Evolutionary conservation across 2,888 invertebrate species (phyloP).

Genomic region (Psylliodes chrysocephalus): DNA sequence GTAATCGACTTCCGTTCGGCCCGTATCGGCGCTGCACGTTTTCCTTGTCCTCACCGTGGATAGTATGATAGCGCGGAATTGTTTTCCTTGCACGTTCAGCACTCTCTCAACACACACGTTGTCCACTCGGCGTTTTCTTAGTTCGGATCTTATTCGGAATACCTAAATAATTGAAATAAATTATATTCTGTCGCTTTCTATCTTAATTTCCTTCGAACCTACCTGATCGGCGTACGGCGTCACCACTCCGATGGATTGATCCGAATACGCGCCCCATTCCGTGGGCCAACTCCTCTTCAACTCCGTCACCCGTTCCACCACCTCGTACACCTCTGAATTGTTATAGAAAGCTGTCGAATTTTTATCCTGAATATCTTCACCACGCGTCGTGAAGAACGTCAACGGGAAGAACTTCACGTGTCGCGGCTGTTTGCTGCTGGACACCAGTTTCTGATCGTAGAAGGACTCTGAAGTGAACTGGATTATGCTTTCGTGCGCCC

Average conservation of each 20-base stretch:
- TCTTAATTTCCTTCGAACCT: too few relatives aligned
- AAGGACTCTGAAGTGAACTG: slow-evolving; percentile 84
- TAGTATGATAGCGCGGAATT: slow-evolving; percentile 83
- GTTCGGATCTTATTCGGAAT: slow-evolving; percentile 78
- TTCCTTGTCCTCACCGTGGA: slow-evolving; percentile 81
- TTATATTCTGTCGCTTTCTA: not conserved
- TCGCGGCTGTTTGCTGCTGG: slow-evolving; percentile 76
- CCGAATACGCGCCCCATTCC: slow-evolving; percentile 78
- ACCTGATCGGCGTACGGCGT: slow-evolving; percentile 84
- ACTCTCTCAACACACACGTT: slow-evolving; percentile 85
- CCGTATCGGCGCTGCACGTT: slow-evolving; percentile 70
- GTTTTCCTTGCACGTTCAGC: slow-evolving; percentile 87
- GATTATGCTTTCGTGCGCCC: slow-evolving; percentile 84
- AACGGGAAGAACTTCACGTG: slow-evolving; percentile 79
- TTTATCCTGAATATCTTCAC: slow-evolving; percentile 82
- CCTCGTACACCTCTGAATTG: slow-evolving; percentile 79
- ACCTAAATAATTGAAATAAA: slow-evolving; percentile 53
- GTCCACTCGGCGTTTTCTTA: slow-evolving; percentile 77
- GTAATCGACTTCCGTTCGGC: slow-evolving; percentile 74
- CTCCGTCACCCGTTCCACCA: slow-evolving; percentile 79
- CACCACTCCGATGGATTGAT: slow-evolving; percentile 85
- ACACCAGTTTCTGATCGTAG: slow-evolving; percentile 80
- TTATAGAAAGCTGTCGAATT: slow-evolving; percentile 85
- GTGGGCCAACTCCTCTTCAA: slow-evolving; percentile 79
- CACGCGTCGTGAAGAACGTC: slow-evolving; percentile 82